Evolutionary conservation across 2,797 vertebrate species (phyloP), one percentile per base, ranked within the genome.

Genomic region (Syngnathus rostellatus): DNA sequence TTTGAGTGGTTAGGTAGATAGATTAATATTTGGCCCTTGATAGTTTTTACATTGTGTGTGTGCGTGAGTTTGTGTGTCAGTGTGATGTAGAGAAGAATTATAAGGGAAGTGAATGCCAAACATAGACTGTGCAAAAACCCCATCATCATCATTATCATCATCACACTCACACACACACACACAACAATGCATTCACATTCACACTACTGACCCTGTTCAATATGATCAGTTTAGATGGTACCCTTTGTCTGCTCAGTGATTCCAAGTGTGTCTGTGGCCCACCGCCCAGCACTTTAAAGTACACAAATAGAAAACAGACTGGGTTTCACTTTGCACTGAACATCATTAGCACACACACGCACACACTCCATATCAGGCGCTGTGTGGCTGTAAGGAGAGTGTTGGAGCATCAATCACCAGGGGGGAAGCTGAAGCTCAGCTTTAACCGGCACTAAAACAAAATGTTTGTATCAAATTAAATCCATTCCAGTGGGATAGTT

Each of bases 211-310:
- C 39, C 54, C 45, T 66, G 40, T 54, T 63, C 75, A 70, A 19
- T 70, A 62, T 78, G 72, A 73, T 64, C 31, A 66, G 65, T 79
- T 73, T 70, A 65, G 66, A 79, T 67, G 43, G 61, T 67, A 60
- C 76, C 77, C 71, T 70, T 80, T 79, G 76, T 79, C 71, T 62
- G 67, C 64, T 48, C 63, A 67, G 66, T 76, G 68, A 64, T 73
- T 78, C 75, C 66, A 78, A 83, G 81, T 81, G 76, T 77, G 69
- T 73, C 74, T 65, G 62, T 86, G 81, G 83, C 73, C 64, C 64
- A 63, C 71, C 80, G 81, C 84, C 84, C 81, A 72, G 77, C 65
- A 64, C 76, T 81, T 71, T 48, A 71, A 78, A 73, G 66, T 69
- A 60, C 57, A 66, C 11, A 68, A 8, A 59, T 58, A 48, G 38